Evolutionary conservation across 2,797 vertebrate genomes (phyloP), one percentile per base, ranked within the genome.

Genomic region (Cetoscarus ocellatus): DNA sequence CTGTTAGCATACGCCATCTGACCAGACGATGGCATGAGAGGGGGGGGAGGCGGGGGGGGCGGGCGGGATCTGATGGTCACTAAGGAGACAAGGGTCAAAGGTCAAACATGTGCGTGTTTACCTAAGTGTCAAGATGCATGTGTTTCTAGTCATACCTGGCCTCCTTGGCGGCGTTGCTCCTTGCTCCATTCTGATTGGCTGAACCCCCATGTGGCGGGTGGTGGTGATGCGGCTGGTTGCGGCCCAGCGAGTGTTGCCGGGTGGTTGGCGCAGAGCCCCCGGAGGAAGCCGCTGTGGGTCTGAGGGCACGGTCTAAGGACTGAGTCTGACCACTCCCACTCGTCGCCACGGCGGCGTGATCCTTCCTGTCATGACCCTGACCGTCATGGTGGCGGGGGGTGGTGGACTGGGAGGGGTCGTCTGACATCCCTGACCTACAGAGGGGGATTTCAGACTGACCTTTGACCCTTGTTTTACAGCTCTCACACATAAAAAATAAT

Each of bases 201-300:
- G 94, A 11, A 90, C 88, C 40, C 0, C 64, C 1, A 0, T 59
- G 53, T 0, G n/a, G 59, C 0, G 59, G 45, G 8, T 64, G 71
- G 1, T 62, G 83, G 48, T 80, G 82, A 42, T 95, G 95, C 0
- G 36, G 62, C 75, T 95, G 95, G 62, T 92, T 91, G 3, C 95
- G 93, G 62, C 89, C 95, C 78, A 96, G 87, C 15, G 95, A 96
- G 91, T 95, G 95, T 79, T 96, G 95, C 3, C 95, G 85, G 39
- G 90, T 83, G 3, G 93, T 84, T 0, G 88, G 53, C 0, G 69
- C 34, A 0, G 74, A 3, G 0, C 72, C 70, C 0, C 63, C 43
- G 3, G 85, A 47, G 18, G 82, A 59, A 0, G 77, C 70, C 0
- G 75, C 75, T 0, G 93, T 73, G 10, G 94, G 93, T 0, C 95